These are phyloP conservation scores for Drosophila orena DNA, from an alignment of 1,140 invertebrate species.

Conservation along the genomic window DNA sequence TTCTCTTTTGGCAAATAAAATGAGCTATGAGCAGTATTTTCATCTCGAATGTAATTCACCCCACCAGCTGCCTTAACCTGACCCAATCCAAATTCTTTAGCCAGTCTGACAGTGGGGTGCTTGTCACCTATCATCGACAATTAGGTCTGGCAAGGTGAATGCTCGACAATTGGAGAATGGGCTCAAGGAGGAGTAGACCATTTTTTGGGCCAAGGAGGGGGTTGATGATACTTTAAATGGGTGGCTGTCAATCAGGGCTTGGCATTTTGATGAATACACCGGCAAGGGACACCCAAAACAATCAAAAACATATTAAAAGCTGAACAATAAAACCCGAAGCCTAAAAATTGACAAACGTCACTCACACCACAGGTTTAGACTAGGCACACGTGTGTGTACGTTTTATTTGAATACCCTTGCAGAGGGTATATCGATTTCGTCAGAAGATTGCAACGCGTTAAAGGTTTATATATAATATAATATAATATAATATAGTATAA, in stretches of 20 bases:
- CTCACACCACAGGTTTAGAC: slow-evolving; percentile 26
- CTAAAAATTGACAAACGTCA: slow-evolving; percentile 61
- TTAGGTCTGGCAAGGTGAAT: neutral
- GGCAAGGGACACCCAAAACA: slow-evolving; percentile 37
- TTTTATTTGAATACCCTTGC: neutral
- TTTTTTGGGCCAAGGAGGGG: neutral
- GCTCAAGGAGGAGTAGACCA: neutral
- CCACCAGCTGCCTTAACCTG: no score
- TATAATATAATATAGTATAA: no score
- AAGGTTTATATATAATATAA: no score
- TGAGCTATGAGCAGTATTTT: no score
- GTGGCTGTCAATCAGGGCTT: slow-evolving; percentile 44
- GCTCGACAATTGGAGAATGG: neutral
- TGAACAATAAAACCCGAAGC: slow-evolving; percentile 42
- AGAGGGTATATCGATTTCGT: no score
- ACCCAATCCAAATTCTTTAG: no score
- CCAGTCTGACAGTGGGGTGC: no score
- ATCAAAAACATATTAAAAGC: slow-evolving; percentile 52
- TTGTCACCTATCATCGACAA: neutral
- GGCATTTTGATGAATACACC: slow-evolving; percentile 53
- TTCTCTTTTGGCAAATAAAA: no score
- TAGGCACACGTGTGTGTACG: slow-evolving; percentile 26
- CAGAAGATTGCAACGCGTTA: no score
- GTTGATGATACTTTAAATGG: slow-evolving; percentile 13
- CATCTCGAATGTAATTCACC: no score